Evolutionary conservation across 2,113 vertebrate species (phyloP).

Genomic region (Diphyllodes magnificus): DNA sequence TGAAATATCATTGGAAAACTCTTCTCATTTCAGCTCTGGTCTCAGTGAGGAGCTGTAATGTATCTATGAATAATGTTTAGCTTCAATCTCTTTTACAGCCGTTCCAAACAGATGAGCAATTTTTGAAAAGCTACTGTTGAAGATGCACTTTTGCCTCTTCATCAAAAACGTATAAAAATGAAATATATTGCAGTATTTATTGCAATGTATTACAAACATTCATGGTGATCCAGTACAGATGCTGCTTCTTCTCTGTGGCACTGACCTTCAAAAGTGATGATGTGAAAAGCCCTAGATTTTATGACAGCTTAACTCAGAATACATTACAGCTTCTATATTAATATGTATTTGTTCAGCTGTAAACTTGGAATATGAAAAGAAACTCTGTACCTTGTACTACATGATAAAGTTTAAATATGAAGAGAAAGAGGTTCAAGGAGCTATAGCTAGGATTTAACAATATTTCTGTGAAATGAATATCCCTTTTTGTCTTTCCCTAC

Average conservation of each 20-base stretch:
- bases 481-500: not conserved
- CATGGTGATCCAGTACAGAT: conserved; percentile 53
- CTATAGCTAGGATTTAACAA: conserved; percentile 24
- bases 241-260: conserved; percentile 50
- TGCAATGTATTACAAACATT: conserved; percentile 61
- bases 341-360: conserved; percentile 67
- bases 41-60: conserved; percentile 35
- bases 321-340: conserved; percentile 59
- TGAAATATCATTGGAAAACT: conserved; percentile 40
- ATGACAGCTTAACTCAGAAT: conserved; percentile 70
- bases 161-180: conserved; percentile 74
- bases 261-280: conserved; percentile 75
- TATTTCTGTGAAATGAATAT: conserved; percentile 39
- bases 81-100: conserved; percentile 63
- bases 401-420: conserved; percentile 62
- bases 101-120: conserved; percentile 69
- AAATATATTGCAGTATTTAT: conserved; percentile 73
- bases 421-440: conserved; percentile 32
- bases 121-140: conserved; percentile 70
- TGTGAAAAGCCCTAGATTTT: conserved; percentile 67
- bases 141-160: conserved; percentile 75
- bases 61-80: conserved; percentile 68
- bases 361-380: conserved; percentile 65
- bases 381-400: conserved; percentile 10
- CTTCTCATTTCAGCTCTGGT: conserved; percentile 40